Evolutionary conservation across 1,140 invertebrate species (phyloP).

Genomic region (Sipha flava): DNA sequence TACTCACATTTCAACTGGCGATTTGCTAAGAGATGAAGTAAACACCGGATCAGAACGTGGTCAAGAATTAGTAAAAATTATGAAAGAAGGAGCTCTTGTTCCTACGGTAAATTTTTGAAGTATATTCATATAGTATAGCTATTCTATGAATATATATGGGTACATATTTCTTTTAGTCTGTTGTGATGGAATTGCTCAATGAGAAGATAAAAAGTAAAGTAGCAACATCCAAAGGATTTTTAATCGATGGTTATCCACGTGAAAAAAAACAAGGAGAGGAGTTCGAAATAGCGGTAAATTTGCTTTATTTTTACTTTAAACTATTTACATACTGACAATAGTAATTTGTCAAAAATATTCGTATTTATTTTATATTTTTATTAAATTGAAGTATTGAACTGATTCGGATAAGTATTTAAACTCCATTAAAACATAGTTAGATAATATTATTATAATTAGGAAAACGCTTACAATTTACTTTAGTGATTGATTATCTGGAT

Average conservation of each 20-base stretch:
- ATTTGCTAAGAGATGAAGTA: conserved; percentile 81
- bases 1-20: conserved; percentile 82
- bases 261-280: conserved; percentile 81
- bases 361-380: too few species aligned
- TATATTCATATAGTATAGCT: neutral
- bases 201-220: conserved; percentile 69
- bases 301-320: neutral
- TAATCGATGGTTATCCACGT: conserved; percentile 94
- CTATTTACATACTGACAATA: neutral
- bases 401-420: too few species aligned
- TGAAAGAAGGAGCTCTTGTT: conserved; percentile 83
- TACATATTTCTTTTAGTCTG: conserved; percentile 51
- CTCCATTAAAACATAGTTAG: too few species aligned
- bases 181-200: conserved; percentile 78
- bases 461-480: too few species aligned
- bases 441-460: too few species aligned
- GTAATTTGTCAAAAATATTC: neutral
- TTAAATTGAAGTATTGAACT: too few species aligned
- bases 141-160: neutral
- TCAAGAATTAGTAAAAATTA: conserved; percentile 67
- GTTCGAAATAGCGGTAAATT: conserved; percentile 66
- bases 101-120: conserved; percentile 50
- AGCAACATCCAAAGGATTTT: conserved; percentile 70
- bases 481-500: too few species aligned
- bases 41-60: conserved; percentile 75